phyloP scores from a whole-genome alignment of 2,888 invertebrate genomes.

The Trichacis sp. region DNA sequence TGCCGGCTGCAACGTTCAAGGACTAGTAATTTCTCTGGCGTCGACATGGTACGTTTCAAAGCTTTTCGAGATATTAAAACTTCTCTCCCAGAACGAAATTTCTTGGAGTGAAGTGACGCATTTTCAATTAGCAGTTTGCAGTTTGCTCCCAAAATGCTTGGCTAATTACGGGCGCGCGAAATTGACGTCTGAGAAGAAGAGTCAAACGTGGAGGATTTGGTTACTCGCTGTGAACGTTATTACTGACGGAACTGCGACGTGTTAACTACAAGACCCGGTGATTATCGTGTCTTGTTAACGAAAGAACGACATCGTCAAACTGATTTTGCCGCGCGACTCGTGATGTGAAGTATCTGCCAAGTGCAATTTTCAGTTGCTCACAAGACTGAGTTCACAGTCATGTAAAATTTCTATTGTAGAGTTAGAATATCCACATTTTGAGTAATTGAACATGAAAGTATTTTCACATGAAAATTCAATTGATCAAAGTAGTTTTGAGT shows the following conservation, averaged over 20 bases:
- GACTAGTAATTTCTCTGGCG: background rate
- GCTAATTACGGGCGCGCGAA: background rate
- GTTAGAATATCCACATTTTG: no score
- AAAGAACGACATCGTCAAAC: background rate
- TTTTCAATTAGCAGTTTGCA: background rate
- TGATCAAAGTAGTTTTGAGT: no score
- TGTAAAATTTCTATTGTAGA: no score
- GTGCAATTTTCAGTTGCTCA: no score
- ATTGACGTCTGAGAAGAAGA: background rate
- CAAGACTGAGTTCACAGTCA: no score
- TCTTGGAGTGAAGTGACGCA: background rate
- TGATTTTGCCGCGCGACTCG: background rate
- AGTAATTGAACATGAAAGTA: no score
- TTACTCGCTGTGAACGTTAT: background rate
- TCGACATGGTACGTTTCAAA: background rate
- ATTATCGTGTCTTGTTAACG: background rate
- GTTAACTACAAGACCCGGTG: background rate
- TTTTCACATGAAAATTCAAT: no score
- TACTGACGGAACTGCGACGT: background rate
- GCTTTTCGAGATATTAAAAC: background rate
- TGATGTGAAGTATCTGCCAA: no score
- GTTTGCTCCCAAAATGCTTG: background rate
- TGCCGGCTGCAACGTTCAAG: background rate
- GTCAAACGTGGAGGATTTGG: background rate
- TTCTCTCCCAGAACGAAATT: background rate